Conservation (phyloP, 2,888 invertebrate species). For the Tipula helvola region DNA sequence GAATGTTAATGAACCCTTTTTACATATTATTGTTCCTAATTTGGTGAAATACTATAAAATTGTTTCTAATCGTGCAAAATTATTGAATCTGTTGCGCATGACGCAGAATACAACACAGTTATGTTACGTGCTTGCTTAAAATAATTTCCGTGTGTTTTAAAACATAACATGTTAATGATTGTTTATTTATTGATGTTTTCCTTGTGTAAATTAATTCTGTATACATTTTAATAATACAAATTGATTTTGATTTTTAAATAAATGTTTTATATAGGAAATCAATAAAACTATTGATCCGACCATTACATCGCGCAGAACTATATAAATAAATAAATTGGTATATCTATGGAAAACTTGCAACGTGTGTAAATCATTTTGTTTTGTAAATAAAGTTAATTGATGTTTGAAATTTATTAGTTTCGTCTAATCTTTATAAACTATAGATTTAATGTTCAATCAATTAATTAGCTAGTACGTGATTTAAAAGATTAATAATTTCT, state of each 20-base stretch:
- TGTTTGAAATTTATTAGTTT: neutral
- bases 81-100: neutral
- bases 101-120: neutral
- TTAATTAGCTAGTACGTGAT: no score
- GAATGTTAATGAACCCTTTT: neutral
- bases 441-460: no score
- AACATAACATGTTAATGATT: neutral
- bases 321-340: neutral
- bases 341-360: neutral
- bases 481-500: no score
- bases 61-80: neutral
- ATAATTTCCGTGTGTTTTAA: neutral
- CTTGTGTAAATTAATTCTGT: neutral
- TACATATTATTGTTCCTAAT: neutral
- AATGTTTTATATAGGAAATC: neutral
- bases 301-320: neutral
- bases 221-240: neutral
- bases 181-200: neutral
- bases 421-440: neutral
- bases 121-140: neutral
- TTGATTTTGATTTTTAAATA: neutral
- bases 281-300: neutral
- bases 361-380: neutral
- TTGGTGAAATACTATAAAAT: neutral
- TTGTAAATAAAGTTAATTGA: neutral